Conservation (phyloP, 2,888 invertebrate species). For the Mamestra brassicae region DNA sequence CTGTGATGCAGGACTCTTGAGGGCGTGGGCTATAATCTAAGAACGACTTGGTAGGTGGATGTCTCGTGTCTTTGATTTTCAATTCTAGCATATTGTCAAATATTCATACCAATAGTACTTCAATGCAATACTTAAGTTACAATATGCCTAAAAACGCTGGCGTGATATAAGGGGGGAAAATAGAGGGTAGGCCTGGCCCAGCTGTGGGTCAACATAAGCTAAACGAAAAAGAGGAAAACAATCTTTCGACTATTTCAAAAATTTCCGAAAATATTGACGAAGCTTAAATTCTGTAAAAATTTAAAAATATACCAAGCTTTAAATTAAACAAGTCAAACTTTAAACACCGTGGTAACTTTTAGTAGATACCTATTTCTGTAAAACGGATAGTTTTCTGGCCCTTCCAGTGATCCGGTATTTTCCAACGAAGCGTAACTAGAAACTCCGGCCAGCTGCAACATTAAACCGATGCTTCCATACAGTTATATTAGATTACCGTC, state of each 20-base stretch:
- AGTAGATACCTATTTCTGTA: neutral
- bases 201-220: too few species aligned
- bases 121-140: too few species aligned
- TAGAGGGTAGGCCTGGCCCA: too few species aligned
- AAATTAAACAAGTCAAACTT: neutral
- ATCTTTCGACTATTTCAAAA: neutral
- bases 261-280: too few species aligned
- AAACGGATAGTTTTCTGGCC: slow-evolving; percentile 2
- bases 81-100: too few species aligned
- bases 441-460: slow-evolving; percentile 54
- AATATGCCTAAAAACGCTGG: too few species aligned
- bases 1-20: neutral
- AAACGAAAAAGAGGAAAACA: neutral
- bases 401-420: slow-evolving; percentile 1
- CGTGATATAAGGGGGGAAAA: too few species aligned
- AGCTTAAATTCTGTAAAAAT: neutral
- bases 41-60: too few species aligned
- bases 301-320: neutral
- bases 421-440: slow-evolving; percentile 38
- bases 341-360: neutral
- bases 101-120: too few species aligned
- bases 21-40: too few species aligned
- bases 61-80: too few species aligned
- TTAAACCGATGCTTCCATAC: slow-evolving; percentile 23
- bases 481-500: slow-evolving; percentile 48